Percentiles rank a stretch among this genome's conserved stretches.
Conservation (phyloP, 1,140 invertebrate genomes). For the Caenorhabditis remanei region DNA sequence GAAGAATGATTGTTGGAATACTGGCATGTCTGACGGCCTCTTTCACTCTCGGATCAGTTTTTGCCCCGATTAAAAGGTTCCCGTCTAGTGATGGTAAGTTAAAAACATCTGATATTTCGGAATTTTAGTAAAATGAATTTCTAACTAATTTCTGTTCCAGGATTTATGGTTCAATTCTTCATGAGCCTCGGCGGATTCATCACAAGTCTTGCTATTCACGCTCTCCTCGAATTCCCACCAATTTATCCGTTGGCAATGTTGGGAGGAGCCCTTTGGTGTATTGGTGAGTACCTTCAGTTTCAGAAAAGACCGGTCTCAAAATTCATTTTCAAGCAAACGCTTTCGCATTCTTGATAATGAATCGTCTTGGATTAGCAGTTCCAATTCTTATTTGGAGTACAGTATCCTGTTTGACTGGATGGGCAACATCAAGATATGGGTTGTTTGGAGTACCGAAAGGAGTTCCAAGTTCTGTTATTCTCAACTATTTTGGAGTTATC, state of each 20-base stretch:
- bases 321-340: slow-evolving; percentile 76
- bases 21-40: neutral
- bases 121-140: neutral
- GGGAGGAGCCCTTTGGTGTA: slow-evolving; percentile 70
- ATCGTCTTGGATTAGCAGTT: slow-evolving; percentile 79
- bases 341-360: slow-evolving; percentile 79
- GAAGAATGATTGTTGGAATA: slow-evolving; percentile 37
- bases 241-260: slow-evolving; percentile 70
- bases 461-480: slow-evolving; percentile 45
- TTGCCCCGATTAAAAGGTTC: slow-evolving; percentile 24
- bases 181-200: slow-evolving; percentile 67
- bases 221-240: slow-evolving; percentile 61
- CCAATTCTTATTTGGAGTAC: slow-evolving; percentile 79
- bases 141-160: neutral
- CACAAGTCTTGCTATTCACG: slow-evolving; percentile 65
- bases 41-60: slow-evolving; percentile 32
- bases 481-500: slow-evolving; percentile 27
- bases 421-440: slow-evolving; percentile 60
- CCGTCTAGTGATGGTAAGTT: slow-evolving; percentile 42
- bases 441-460: slow-evolving; percentile 40
- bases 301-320: neutral
- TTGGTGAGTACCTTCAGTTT: slow-evolving; percentile 57
- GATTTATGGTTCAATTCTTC: slow-evolving; percentile 67
- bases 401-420: slow-evolving; percentile 78
- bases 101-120: neutral